phyloP scores from a whole-genome alignment of 2,888 invertebrate genomes.

The Penaeus monodon region DNA sequence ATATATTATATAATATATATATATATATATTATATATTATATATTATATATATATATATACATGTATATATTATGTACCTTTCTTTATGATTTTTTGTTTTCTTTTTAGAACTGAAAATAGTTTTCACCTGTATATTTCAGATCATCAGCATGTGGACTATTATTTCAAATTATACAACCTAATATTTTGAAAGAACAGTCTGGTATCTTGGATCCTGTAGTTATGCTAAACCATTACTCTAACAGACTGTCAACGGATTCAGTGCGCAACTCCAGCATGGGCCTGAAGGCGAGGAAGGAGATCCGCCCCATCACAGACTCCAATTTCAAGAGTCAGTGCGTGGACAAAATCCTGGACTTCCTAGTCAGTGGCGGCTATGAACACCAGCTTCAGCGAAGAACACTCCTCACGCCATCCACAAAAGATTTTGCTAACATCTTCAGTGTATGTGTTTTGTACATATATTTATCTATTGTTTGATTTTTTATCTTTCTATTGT shows the following conservation, averaged over 20 bases:
- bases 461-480: no score
- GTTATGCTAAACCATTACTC: neutral
- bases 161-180: no score
- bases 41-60: no score
- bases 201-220: no score
- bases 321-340: constrained; percentile 27
- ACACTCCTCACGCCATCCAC: constrained; percentile 34
- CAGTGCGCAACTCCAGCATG: constrained; percentile 17
- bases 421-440: constrained; percentile 27
- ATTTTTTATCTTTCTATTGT: neutral
- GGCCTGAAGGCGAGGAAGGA: constrained; percentile 26
- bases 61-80: no score
- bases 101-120: no score
- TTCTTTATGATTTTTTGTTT: no score
- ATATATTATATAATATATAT: no score
- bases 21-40: no score
- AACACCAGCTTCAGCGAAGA: constrained; percentile 8
- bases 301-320: constrained; percentile 24
- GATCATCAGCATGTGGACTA: no score
- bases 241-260: constrained; percentile 16
- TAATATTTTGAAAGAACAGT: no score
- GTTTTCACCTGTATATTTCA: no score
- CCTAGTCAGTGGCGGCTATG: neutral
- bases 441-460: neutral
- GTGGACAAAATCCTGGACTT: constrained; percentile 38